Evolutionary conservation across 2,888 invertebrate species (phyloP), one percentile per base, ranked within the genome.

Genomic region (Lasioglossum leucozonium): DNA sequence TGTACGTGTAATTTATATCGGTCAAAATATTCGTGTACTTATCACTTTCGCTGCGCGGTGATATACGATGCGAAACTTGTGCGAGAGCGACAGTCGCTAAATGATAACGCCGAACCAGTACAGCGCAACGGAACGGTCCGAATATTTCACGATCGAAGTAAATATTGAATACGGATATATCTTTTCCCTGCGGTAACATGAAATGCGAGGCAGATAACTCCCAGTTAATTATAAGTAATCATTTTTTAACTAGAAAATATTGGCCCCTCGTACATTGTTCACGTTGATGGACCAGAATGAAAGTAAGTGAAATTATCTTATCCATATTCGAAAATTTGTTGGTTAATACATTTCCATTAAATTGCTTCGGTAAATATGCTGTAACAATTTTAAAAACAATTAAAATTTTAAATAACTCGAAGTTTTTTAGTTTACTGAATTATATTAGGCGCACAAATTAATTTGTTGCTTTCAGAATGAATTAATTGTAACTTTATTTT

Each of bases 61-160:
- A 84, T 83, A 72, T 65, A 84, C 77, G 75, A 83, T 55, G 71
- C 65, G 78, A 84, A 77, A 83, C 71, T 55, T 62, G 34, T 55
- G 51, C 72, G 37, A 55, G 40, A 69, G 13, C 69, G 40, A 11
- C 69, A 26, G 40, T 42, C n/a, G 34, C 10, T 4, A 6, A n/a
- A 26, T 30, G 18, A 73, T 47, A 65, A 73, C 10, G 26, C n/a
- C 26, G 18, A 37, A 30, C 79, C 30, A 2, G 22, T 51, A 51
- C 47, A 51, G 8, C 47, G 47, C 47, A 44, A 44, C 16, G 16
- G 4, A n/a, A 22, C 40, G 4, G 22, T 42, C 30, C 26, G 16
- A 42, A 55, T 42, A 44, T 62, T 62, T 34, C 10, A 42, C 16
- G 6, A n/a, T 18, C 2, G n/a, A 26, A 44, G 22, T 18, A 76